A percentile compares a stretch with the other conserved stretches of the same genome.
These are phyloP conservation scores for Drosophila fungiperda DNA, from an alignment of 2,888 invertebrate genomes.

Conservation along the genomic window DNA sequence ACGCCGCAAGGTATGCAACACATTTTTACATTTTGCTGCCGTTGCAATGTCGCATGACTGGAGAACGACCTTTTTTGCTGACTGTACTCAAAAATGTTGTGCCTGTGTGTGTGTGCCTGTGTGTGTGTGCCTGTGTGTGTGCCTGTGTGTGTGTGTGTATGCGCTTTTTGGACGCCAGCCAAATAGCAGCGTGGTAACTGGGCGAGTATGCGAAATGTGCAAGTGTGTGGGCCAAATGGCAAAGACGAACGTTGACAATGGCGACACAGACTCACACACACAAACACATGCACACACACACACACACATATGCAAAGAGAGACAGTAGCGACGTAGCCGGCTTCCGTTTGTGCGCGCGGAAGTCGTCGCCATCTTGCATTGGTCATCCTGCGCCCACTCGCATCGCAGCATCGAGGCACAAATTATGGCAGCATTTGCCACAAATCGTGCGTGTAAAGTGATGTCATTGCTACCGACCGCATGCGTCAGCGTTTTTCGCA, in stretches of 20 bases:
- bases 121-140: neutral
- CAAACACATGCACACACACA: constrained; percentile 19
- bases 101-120: constrained; percentile 7
- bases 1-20: constrained; percentile 55
- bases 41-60: constrained; percentile 8
- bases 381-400: constrained; percentile 79
- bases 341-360: constrained; percentile 77
- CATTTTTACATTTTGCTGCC: constrained; percentile 26
- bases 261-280: constrained; percentile 41
- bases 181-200: constrained; percentile 46
- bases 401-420: constrained; percentile 59
- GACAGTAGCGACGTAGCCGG: constrained; percentile 62
- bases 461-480: constrained; percentile 70
- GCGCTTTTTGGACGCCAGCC: constrained; percentile 66
- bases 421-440: constrained; percentile 81
- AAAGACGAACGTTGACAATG: constrained; percentile 73
- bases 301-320: constrained; percentile 13
- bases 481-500: constrained; percentile 71
- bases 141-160: constrained; percentile 24
- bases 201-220: constrained; percentile 16
- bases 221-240: constrained; percentile 48
- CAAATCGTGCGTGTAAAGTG: constrained; percentile 81
- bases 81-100: constrained; percentile 73
- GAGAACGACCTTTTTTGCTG: constrained; percentile 67
- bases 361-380: constrained; percentile 80